Conservation (phyloP, 2,797 vertebrate species). For the Chaetodon trifasciatus region DNA sequence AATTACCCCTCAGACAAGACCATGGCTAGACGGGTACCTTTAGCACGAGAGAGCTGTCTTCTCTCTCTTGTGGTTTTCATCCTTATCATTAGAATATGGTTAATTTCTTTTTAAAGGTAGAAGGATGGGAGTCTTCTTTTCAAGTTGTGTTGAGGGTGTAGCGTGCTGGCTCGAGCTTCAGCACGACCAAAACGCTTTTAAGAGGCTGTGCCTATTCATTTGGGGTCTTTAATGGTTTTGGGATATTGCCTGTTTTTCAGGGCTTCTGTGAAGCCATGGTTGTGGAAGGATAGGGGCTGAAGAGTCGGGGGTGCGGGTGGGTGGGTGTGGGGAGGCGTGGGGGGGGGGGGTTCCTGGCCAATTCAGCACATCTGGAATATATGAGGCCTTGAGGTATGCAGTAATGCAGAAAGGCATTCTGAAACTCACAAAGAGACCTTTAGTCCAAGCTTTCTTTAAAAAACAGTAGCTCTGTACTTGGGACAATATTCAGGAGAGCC, state of each 20-base stretch:
- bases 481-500: slow-evolving; percentile 78
- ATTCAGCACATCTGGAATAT: slow-evolving; percentile 90
- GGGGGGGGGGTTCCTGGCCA: slow-evolving; percentile 69
- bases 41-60: slow-evolving; percentile 39
- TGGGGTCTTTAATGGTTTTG: slow-evolving; percentile 76
- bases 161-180: slow-evolving; percentile 46
- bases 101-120: slow-evolving; percentile 41
- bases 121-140: slow-evolving; percentile 42
- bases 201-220: slow-evolving; percentile 67
- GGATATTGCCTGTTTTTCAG: slow-evolving; percentile 76
- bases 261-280: slow-evolving; percentile 75
- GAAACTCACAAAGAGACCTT: slow-evolving; percentile 87
- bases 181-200: slow-evolving; percentile 50
- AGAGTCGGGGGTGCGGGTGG: slow-evolving; percentile 64
- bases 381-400: slow-evolving; percentile 90
- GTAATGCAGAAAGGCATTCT: slow-evolving; percentile 87
- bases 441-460: slow-evolving; percentile 74
- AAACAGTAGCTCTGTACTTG: slow-evolving; percentile 80
- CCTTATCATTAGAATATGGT: slow-evolving; percentile 72
- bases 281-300: slow-evolving; percentile 57
- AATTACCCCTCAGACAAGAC: slow-evolving; percentile 68
- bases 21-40: slow-evolving; percentile 55
- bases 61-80: slow-evolving; percentile 69
- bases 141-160: slow-evolving; percentile 36
- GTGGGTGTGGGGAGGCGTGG: slow-evolving; percentile 17